Evolutionary conservation across 1,140 invertebrate species (phyloP), one percentile per base, ranked within the genome.

Genomic region (Formica selysi): DNA sequence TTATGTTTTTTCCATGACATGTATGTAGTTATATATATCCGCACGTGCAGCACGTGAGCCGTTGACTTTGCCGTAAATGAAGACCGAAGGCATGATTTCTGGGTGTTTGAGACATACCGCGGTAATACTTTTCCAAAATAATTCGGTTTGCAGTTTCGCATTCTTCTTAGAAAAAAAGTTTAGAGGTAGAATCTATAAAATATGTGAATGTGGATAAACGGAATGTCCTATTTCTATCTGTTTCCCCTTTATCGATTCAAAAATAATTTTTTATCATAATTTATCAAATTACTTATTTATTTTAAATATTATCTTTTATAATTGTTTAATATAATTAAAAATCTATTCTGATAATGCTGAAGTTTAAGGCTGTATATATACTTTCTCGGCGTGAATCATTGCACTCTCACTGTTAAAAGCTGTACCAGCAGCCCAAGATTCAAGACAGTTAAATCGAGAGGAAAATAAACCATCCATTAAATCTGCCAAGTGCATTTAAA

Each of bases 1-100:
- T 83, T 74, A 74, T 73, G 79, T 83, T 83, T 83, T 29, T 83
- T 74, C 79, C 79, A 26, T 83, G 79, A 74, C 48, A 74, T 38
- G 32, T 26, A 38, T 51, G 16, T 19, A 19, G 79, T 62, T 61
- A 61, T 22, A 38, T 73, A 67, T 81, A 74, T 73, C 54, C 54
- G 76, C 76, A 67, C 79, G 67, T 81, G 79, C 68, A 36, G 79
- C 79, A 83, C 79, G 68, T 83, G 79, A 74, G 54, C 68, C 51
- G 36, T 74, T 68, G 68, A 61, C 79, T 81, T 44, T 13, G 68
- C 68, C 38, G 38, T 61, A 57, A 71, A 70, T 61, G 68, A 74
- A 36, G 57, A 83, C 13, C 26, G 13, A 38, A 74, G 79, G 73
- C 79, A 74, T 54, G 79, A 59, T 4, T 73, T 70, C 19, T 3